A percentile compares a stretch with the other conserved stretches of the same genome.
Conservation (phyloP, 1,140 invertebrate genomes). For the Colletes gigas region DNA sequence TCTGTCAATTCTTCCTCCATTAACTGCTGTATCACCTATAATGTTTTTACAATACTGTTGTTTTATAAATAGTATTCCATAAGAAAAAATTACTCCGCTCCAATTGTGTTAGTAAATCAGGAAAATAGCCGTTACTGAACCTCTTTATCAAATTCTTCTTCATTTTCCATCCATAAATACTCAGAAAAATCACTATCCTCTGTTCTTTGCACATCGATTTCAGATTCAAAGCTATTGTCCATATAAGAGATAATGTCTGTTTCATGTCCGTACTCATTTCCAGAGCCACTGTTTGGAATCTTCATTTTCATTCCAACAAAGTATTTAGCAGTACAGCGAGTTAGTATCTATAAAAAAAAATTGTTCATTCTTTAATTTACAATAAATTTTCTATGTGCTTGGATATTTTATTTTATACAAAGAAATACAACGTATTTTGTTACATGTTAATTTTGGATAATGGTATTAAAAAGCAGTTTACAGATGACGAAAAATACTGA, state of each 20-base stretch:
- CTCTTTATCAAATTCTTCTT: constrained; percentile 93
- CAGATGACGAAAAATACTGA: background rate
- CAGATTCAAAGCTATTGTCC: constrained; percentile 78
- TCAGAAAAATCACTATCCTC: constrained; percentile 90
- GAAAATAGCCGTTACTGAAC: constrained; percentile 75
- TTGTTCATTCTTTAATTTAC: background rate
- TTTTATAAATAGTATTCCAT: background rate
- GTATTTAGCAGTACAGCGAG: constrained; percentile 18
- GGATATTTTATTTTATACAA: background rate
- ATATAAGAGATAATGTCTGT: constrained; percentile 79
- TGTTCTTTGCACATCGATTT: constrained; percentile 81
- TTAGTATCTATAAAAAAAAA: constrained; percentile 31
- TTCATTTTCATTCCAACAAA: constrained; percentile 82
- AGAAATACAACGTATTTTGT: background rate
- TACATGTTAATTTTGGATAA: background rate
- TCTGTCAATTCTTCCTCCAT: constrained; percentile 94
- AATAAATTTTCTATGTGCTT: background rate
- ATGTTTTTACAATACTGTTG: background rate
- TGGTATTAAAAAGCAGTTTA: background rate
- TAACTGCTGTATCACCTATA: constrained; percentile 89
- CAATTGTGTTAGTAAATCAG: no score
- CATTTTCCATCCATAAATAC: constrained; percentile 95
- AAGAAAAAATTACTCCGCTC: background rate
- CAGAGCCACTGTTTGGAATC: constrained; percentile 81
- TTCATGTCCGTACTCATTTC: constrained; percentile 82